Evolutionary conservation across 2,797 vertebrate genomes (phyloP), one percentile per base, ranked within the genome.

Genomic region (Helostoma temminkii): DNA sequence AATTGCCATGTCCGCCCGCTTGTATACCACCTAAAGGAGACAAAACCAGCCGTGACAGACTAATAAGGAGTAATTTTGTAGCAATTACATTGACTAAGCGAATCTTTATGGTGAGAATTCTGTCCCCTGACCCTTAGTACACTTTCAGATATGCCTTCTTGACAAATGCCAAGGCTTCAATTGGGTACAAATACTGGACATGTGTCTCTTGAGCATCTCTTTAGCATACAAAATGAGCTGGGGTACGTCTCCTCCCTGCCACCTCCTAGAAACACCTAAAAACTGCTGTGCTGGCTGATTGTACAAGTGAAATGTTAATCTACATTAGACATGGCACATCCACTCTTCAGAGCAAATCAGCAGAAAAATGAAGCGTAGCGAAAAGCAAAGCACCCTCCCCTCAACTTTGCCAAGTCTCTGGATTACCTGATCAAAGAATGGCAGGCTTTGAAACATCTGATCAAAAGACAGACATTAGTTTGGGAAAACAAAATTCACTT

Each of bases 1-100:
- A 11, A 97, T 97, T 50, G 96, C 96, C 96, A 97, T 97, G 90
- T 97, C 96, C 0, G 96, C 96, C 19, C 96, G 93, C 80, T 96
- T 95, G 87, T 96, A 96, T 81, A 96, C 96, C 82, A 97, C 96
- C 96, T 97, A 68, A 42, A 70, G 55, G 62, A 68, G 46, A 74
- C 19, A 57, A 55, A 72, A 55, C 21, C 47, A 61, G 53, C 8
- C 1, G 37, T 68, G 21, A 62, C 43, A 64, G 43, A 78, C 10
- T 67, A 63, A 79, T 82, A 57, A 76, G 48, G 12, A 6, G 28
- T 42, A 46, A 72, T 53, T 62, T 22, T 67, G 48, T 30, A 22
- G 55, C 2, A 37, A 43, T 49, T 66, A 52, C 22, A 50, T 9
- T 36, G 61, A 74, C 57, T 74, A 60, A 76, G 56, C 11, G 15